phyloP scores from a whole-genome alignment of 2,888 invertebrate genomes.

The Nipponacmea schrenckii region DNA sequence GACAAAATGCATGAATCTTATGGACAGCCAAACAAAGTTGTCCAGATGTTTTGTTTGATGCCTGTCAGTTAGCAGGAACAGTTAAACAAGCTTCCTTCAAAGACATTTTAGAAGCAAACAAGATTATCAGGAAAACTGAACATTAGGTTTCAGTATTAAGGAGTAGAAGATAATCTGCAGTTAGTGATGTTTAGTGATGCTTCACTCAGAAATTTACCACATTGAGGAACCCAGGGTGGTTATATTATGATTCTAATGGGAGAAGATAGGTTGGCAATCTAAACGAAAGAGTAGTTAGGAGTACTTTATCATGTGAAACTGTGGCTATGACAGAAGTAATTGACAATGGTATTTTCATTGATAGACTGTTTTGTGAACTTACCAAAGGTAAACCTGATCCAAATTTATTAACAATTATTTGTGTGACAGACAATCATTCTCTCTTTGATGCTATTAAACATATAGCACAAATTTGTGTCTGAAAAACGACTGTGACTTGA shows the following conservation, averaged over 20 bases:
- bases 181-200: neutral
- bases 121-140: neutral
- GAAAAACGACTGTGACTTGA: too few relatives aligned
- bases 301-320: neutral
- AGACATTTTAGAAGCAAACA: neutral
- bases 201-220: neutral
- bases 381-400: neutral
- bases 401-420: neutral
- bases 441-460: too few relatives aligned
- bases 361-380: neutral
- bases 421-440: neutral
- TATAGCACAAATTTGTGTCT: too few relatives aligned
- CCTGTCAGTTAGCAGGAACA: neutral
- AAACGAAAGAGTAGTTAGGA: neutral
- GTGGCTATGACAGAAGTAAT: too few relatives aligned
- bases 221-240: neutral
- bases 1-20: too few relatives aligned
- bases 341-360: neutral
- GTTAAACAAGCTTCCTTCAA: neutral
- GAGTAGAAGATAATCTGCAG: neutral
- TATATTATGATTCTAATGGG: neutral
- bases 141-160: neutral
- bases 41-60: neutral
- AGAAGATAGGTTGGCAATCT: neutral
- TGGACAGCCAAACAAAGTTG: neutral